Evolutionary conservation across 2,113 vertebrate genomes (phyloP).

Genomic region (Carettochelys insculpta): DNA sequence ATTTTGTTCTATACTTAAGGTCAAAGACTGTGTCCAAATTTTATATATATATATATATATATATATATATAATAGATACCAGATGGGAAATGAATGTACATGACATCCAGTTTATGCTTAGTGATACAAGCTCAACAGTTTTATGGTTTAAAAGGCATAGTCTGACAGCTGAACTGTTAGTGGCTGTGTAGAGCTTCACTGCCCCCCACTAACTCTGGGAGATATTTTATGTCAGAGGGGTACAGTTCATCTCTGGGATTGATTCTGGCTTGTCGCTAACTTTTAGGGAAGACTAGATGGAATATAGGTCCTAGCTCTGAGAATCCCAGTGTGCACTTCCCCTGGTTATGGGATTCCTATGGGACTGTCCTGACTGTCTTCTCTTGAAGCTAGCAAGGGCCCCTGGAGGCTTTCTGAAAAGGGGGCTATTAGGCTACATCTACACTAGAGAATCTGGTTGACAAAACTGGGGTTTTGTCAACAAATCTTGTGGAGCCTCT

Average conservation of each 20-base stretch:
- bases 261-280: not conserved
- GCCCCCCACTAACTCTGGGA: accelerated
- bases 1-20: conserved; percentile 48
- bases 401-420: accelerated
- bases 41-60: not conserved
- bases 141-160: accelerated
- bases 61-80: conserved; percentile 63
- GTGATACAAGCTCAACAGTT: accelerated
- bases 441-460: too few species aligned
- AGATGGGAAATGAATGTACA: conserved; percentile 37
- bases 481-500: too few species aligned
- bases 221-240: not conserved
- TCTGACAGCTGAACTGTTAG: accelerated
- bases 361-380: not conserved
- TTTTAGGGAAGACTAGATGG: not conserved
- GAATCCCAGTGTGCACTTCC: not conserved
- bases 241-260: not conserved
- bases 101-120: conserved; percentile 33
- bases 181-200: not conserved
- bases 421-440: not conserved
- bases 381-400: not conserved
- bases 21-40: not conserved
- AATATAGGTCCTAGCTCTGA: not conserved
- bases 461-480: too few species aligned
- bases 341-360: not conserved